phyloP scores from a whole-genome alignment of 2,797 vertebrate genomes.

The Cygnus olor region DNA sequence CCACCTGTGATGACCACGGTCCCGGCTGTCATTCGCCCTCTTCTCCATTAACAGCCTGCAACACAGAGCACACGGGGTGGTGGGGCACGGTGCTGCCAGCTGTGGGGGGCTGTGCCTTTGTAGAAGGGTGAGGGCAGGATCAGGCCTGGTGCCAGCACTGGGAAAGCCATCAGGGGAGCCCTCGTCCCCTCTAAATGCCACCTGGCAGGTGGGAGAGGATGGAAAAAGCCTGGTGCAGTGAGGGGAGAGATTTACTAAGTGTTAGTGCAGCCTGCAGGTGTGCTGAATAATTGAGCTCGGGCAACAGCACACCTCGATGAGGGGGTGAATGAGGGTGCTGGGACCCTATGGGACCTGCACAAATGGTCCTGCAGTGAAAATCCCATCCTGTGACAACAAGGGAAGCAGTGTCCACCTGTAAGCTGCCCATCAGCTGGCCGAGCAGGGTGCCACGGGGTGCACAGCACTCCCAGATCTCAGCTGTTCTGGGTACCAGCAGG shows the following conservation, averaged over 20 bases:
- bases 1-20: constrained; percentile 99
- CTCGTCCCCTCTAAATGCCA: rapidly evolving
- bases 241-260: neutral
- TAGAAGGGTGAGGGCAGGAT: neutral
- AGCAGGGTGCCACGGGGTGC: no score
- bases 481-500: neutral
- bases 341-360: neutral
- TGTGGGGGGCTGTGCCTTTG: no score
- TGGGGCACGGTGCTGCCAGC: neutral
- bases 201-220: neutral
- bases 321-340: neutral
- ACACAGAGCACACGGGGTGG: neutral
- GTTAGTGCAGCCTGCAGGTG: neutral
- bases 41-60: constrained; percentile 95
- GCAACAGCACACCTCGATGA: neutral
- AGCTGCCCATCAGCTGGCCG: no score
- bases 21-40: constrained; percentile 98
- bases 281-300: neutral
- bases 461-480: no score
- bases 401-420: no score
- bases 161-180: neutral
- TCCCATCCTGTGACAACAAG: neutral
- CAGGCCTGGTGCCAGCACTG: neutral
- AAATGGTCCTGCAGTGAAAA: neutral
- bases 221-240: neutral